Percentiles rank a stretch among this genome's conserved stretches.
Conservation (phyloP, 2,797 vertebrate genomes). For the Epinephelus awoara region DNA sequence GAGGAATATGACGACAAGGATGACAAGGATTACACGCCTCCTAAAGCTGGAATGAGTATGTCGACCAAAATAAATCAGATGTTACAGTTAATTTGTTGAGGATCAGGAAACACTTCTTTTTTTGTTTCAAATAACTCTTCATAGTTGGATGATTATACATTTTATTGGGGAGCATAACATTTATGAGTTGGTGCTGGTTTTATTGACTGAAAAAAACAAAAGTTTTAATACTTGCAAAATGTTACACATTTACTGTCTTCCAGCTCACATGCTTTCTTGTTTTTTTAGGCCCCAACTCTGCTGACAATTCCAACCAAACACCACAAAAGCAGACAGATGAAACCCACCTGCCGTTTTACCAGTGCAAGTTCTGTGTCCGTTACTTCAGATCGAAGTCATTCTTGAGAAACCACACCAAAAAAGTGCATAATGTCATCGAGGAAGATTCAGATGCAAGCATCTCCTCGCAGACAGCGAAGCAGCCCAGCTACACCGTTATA, state of each 20-base stretch:
- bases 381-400: slow-evolving; percentile 99
- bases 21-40: slow-evolving; percentile 71
- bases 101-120: slow-evolving; percentile 48
- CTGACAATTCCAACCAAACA: slow-evolving; percentile 88
- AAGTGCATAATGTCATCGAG: slow-evolving; percentile 90
- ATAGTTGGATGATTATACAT: slow-evolving; percentile 9
- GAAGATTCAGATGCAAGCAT: slow-evolving; percentile 80
- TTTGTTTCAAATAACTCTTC: slow-evolving; percentile 17
- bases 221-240: background rate
- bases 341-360: slow-evolving; percentile 91
- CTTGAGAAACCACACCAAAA: slow-evolving; percentile 95
- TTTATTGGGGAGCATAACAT: slow-evolving; percentile 14
- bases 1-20: slow-evolving; percentile 69
- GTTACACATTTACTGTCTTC: slow-evolving; percentile 1
- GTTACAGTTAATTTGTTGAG: slow-evolving; percentile 56
- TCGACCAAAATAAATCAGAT: slow-evolving; percentile 51
- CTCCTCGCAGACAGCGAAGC: slow-evolving; percentile 84
- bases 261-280: slow-evolving; percentile 39
- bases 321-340: slow-evolving; percentile 88
- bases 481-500: slow-evolving; percentile 90
- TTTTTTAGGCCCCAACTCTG: slow-evolving; percentile 89
- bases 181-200: background rate
- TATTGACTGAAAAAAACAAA: background rate
- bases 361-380: slow-evolving; percentile 98
- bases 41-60: slow-evolving; percentile 82